Conservation (phyloP, 2,113 vertebrate genomes). For the Delphinapterus leucas region DNA sequence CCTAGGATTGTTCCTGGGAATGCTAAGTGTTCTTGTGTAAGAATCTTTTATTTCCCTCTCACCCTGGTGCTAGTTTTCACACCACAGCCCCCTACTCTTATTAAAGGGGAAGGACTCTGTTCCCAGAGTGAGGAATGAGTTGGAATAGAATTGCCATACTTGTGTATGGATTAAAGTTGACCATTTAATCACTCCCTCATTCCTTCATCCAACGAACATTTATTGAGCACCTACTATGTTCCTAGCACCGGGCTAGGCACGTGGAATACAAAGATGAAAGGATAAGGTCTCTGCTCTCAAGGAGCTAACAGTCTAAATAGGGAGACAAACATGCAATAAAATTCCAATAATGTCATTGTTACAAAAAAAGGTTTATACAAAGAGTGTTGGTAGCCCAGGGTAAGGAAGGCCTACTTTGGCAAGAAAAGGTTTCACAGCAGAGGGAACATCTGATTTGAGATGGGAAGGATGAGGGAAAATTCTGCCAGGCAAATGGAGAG, state of each 20-base stretch:
- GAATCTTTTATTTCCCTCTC: background rate
- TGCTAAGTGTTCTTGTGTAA: background rate
- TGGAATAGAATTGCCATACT: background rate
- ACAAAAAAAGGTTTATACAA: background rate
- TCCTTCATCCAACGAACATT: conserved; percentile 31
- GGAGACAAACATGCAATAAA: background rate
- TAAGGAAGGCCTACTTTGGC: background rate
- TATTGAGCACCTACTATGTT: conserved; percentile 47
- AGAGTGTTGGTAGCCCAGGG: background rate
- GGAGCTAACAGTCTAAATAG: conserved; percentile 33
- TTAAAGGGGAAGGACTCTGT: background rate
- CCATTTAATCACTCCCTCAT: background rate
- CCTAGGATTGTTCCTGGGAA: background rate
- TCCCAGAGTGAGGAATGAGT: background rate
- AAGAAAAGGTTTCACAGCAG: background rate
- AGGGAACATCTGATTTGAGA: background rate
- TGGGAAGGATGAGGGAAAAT: background rate
- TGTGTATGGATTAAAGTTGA: background rate
- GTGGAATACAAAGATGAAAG: background rate
- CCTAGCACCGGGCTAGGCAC: background rate
- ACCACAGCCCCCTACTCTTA: background rate
- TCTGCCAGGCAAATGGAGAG: background rate
- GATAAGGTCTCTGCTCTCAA: background rate
- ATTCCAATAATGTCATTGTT: background rate
- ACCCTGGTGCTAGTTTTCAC: background rate